These are phyloP conservation scores for Taphrorychus bicolor DNA, from an alignment of 2,888 invertebrate species.

Conservation along the genomic window DNA sequence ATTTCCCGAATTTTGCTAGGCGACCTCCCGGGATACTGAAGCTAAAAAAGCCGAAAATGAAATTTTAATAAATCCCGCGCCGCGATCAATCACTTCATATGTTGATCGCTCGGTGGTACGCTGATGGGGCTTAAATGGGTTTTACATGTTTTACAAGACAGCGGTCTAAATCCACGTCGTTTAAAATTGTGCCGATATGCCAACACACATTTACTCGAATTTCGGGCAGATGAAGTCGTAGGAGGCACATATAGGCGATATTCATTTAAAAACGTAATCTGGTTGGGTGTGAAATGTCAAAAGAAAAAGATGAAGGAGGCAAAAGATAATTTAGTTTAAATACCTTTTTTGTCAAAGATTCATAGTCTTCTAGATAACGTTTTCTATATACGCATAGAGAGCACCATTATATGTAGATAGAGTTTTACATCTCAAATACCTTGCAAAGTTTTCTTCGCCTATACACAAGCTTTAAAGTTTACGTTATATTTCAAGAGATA, in stretches of 20 bases:
- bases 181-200: conserved; percentile 2
- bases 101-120: neutral
- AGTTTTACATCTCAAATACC: neutral
- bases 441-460: neutral
- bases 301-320: no score
- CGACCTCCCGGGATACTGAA: neutral
- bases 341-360: no score
- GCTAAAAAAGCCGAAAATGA: conserved; percentile 1
- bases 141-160: conserved; percentile 8
- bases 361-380: no score
- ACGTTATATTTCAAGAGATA: neutral
- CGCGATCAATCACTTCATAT: conserved; percentile 6
- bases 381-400: no score
- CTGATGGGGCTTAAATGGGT: conserved; percentile 7
- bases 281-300: no score
- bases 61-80: conserved; percentile 1
- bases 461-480: neutral
- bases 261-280: no score
- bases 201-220: neutral
- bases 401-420: neutral
- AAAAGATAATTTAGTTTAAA: no score
- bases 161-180: neutral
- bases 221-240: neutral
- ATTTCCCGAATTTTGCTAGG: neutral
- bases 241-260: no score